Evolutionary conservation across 92 coral and sea anemone species (phyloP), one percentile per base, ranked within the genome.

Genomic region (Porites divaricata): DNA sequence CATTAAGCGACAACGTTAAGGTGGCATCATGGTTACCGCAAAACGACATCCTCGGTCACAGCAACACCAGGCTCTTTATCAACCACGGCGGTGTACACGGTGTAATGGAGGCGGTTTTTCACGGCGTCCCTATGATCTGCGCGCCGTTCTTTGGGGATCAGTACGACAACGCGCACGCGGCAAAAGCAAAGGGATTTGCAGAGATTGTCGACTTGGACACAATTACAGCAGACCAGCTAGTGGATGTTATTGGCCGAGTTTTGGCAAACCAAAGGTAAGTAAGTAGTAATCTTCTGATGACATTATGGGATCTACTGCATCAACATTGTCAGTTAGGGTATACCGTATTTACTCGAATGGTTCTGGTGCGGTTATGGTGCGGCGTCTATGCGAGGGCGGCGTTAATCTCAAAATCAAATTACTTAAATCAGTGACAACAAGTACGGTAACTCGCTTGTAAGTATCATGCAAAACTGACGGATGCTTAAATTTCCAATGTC

Each of bases 1-100:
- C 20, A 28, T 23, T 76, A 35, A 56, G 81, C 20, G 20, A 49
- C 49, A 92, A 92, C 50, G 75, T 89, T 72, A 92, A 82, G 51
- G 77, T 80, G 12, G 71, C 79, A 9, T 61, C 73, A 17, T 92
- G 93, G 95, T 77, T 92, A 2, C 95, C 91, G 26, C 95, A 92
- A 64, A 92, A 92, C 72, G 95, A 92, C 77, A 81, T 92, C 26
- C 89, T 92, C 9, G 95, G 95, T 45, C 95, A 92, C 21, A 82
- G 77, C 15, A 83, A 89, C 74, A 89, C 93, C 20, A 70, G 88
- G n/a, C 81, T 87, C 61, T 89, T 92, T 14, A 76, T 89, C 11
- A 84, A 89, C 2, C 95, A 92, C 68, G 79, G 87, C 12, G 95
- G 95, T n/a, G 49, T 70, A 51, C 89, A 92, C 80, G 85, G 95